Evolutionary conservation across 2,888 invertebrate genomes (phyloP).

Genomic region (Caenorhabditis zanzibari): DNA sequence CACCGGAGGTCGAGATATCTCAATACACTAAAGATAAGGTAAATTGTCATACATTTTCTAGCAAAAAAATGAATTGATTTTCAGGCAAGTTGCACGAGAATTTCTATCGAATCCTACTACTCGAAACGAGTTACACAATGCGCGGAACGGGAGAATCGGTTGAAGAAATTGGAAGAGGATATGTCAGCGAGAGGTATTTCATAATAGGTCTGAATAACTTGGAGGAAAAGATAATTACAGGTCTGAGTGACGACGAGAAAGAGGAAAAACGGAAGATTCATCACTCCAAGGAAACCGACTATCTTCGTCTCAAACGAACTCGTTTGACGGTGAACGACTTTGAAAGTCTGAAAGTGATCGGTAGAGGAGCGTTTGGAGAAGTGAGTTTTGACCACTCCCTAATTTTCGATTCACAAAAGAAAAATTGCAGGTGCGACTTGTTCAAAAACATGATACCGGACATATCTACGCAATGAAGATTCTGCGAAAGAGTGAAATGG

Average conservation of each 20-base stretch:
- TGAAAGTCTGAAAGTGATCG: slow-evolving; percentile 93
- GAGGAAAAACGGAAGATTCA: slow-evolving; percentile 95
- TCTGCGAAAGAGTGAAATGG: slow-evolving; percentile 97
- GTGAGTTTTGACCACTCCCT: slow-evolving; percentile 76
- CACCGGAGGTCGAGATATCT: slow-evolving; percentile 68
- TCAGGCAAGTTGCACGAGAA: slow-evolving; percentile 91
- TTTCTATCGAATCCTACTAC: slow-evolving; percentile 99
- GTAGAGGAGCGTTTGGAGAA: slow-evolving; percentile 86
- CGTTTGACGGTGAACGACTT: slow-evolving; percentile 96
- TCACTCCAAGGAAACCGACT: slow-evolving; percentile 98
- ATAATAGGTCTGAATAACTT: not conserved
- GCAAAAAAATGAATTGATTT: not conserved
- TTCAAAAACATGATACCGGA: slow-evolving; percentile 99
- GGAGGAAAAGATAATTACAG: no score
- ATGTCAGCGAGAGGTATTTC: slow-evolving; percentile 92
- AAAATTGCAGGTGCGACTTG: slow-evolving; percentile 90
- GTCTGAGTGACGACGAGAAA: slow-evolving; percentile 86
- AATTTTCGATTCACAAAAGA: not conserved
- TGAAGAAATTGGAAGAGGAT: slow-evolving; percentile 91
- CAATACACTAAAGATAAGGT: slow-evolving; percentile 80
- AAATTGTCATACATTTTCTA: not conserved
- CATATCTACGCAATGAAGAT: slow-evolving; percentile 99
- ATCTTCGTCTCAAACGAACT: slow-evolving; percentile 90
- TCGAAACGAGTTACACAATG: slow-evolving; percentile 94
- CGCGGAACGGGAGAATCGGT: slow-evolving; percentile 92